phyloP scores from a whole-genome alignment of 2,888 invertebrate species.

The Eupithecia tripunctaria region DNA sequence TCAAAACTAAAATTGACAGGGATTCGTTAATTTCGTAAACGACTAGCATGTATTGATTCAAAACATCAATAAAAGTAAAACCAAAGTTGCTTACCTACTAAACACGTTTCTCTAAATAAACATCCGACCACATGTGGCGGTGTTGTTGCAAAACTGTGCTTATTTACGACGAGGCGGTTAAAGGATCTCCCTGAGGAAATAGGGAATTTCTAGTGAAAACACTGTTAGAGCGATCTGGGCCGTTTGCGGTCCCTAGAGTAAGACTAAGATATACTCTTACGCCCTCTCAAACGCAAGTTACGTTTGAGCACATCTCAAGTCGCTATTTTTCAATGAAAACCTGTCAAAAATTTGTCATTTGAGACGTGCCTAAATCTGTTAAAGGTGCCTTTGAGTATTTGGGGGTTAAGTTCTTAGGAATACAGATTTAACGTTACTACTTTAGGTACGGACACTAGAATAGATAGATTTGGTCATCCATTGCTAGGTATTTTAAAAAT shows the following conservation, averaged over 20 bases:
- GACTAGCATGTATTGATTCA: neutral
- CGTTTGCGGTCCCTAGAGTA: neutral
- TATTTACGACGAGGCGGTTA: conserved; percentile 10
- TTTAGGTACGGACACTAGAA: too few species aligned
- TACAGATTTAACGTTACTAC: too few species aligned
- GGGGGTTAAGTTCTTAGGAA: too few species aligned
- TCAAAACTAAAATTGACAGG: neutral
- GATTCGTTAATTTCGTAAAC: neutral
- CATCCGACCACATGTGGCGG: conserved; percentile 26
- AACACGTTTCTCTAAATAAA: conserved; percentile 20
- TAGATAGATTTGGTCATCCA: too few species aligned
- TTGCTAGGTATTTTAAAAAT: too few species aligned
- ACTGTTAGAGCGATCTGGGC: neutral
- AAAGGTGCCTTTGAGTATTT: too few species aligned
- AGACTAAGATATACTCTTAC: too few species aligned
- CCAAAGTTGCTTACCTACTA: conserved; percentile 13
- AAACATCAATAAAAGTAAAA: conserved; percentile 17
- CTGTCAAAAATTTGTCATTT: too few species aligned
- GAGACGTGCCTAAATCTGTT: too few species aligned
- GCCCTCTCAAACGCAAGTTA: too few species aligned
- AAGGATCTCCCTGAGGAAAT: conserved; percentile 14
- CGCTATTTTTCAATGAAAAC: too few species aligned
- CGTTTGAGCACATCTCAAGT: too few species aligned
- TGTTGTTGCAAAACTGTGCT: conserved; percentile 19
- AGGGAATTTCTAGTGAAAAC: conserved; percentile 7